A percentile compares a stretch with the other conserved stretches of the same genome.
phyloP scores from a whole-genome alignment of 2,797 vertebrate genomes.

The Eremophila alpestris region DNA sequence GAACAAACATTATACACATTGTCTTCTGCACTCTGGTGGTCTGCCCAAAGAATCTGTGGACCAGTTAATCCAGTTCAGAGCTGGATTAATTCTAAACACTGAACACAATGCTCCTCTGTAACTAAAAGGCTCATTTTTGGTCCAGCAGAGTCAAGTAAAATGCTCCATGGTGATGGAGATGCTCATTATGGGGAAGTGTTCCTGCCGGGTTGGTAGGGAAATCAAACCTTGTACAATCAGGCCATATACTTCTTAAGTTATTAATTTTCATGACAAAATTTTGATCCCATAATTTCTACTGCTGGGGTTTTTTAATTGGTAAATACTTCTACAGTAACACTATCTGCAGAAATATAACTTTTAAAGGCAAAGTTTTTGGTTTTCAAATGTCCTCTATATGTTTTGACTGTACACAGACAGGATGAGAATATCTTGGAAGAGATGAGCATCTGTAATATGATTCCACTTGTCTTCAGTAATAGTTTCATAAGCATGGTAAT shows the following conservation, averaged over 20 bases:
- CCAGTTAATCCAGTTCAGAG: constrained; percentile 1
- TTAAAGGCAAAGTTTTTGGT: neutral
- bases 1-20: no score
- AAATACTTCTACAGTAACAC: neutral
- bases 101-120: constrained; percentile 19
- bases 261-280: neutral
- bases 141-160: neutral
- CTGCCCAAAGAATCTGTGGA: neutral
- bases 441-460: neutral
- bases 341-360: neutral
- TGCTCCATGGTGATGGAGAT: neutral
- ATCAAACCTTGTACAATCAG: neutral
- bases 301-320: neutral
- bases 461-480: neutral
- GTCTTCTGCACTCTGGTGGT: neutral
- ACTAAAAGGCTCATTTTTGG: neutral
- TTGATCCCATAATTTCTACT: neutral
- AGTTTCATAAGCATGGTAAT: neutral
- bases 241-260: neutral
- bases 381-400: neutral
- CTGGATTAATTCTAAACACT: constrained; percentile 13
- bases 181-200: neutral
- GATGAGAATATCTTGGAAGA: neutral
- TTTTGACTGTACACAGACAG: neutral
- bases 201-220: neutral